Percentiles rank a stretch among this genome's conserved stretches.
Conservation (phyloP, 2,888 invertebrate genomes). For the Thymelicus lineola region DNA sequence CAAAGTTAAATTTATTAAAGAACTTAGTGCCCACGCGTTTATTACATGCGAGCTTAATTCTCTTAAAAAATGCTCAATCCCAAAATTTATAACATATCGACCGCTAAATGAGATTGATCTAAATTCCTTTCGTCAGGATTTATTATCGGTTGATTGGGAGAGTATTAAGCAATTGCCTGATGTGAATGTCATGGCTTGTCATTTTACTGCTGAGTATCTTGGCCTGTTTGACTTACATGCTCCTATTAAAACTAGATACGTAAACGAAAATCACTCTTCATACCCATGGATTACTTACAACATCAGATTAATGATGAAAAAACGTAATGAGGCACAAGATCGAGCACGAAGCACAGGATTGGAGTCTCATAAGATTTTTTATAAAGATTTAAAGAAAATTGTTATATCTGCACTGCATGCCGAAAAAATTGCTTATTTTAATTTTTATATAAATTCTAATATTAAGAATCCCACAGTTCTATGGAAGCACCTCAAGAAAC, state of each 20-base stretch:
- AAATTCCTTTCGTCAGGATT: not conserved
- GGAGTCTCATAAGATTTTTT: not conserved
- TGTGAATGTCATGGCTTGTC: not conserved
- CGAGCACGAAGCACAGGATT: not conserved
- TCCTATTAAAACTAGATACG: not conserved
- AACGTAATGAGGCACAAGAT: not conserved
- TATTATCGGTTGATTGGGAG: not conserved
- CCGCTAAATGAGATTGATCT: not conserved
- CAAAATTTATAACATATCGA: not conserved
- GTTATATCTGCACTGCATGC: not conserved
- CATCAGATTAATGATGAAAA: too few relatives aligned
- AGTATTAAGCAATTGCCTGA: not conserved
- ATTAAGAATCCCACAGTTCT: not conserved
- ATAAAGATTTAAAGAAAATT: not conserved
- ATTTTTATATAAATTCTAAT: not conserved
- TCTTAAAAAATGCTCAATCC: not conserved
- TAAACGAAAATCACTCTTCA: not conserved
- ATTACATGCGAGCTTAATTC: not conserved
- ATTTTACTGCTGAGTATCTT: not conserved
- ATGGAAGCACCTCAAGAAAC: not conserved
- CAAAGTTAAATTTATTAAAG: not conserved
- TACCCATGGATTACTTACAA: not conserved
- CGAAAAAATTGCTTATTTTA: slow-evolving; percentile 4
- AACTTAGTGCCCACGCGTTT: not conserved
- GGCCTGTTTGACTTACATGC: not conserved